Conservation (phyloP, 1,140 invertebrate species). For the Solenopsis invicta region DNA sequence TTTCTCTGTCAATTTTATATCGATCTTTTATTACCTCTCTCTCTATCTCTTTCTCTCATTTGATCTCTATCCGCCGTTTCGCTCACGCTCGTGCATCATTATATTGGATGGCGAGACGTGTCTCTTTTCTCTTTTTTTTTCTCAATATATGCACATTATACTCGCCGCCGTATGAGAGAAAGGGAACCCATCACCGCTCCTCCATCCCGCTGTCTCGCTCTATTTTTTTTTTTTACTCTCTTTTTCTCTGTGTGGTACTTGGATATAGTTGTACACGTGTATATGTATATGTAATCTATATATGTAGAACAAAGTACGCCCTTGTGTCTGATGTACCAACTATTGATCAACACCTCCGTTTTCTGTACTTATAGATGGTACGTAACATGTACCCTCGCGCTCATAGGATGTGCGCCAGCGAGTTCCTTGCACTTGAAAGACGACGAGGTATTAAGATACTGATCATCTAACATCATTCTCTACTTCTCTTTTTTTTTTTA, state of each 20-base stretch:
- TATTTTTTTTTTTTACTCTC: slow-evolving; percentile 5
- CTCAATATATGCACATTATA: not conserved
- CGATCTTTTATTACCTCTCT: not conserved
- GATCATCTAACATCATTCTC: slow-evolving; percentile 85
- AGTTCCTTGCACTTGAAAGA: slow-evolving; percentile 86
- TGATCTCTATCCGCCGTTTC: slow-evolving; percentile 10
- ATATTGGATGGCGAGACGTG: slow-evolving; percentile 25
- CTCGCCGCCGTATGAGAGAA: slow-evolving; percentile 63
- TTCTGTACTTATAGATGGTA: slow-evolving; percentile 87
- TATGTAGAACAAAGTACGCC: slow-evolving; percentile 78
- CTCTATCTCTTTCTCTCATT: slow-evolving; percentile 56
- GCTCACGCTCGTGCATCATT: slow-evolving; percentile 18
- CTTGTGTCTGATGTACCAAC: slow-evolving; percentile 76
- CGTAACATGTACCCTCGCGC: slow-evolving; percentile 85
- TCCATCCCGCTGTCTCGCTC: slow-evolving; percentile 47
- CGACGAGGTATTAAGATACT: slow-evolving; percentile 85
- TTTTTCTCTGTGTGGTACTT: slow-evolving; percentile 25
- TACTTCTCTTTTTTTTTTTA: slow-evolving; percentile 71
- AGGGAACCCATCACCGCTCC: slow-evolving; percentile 64
- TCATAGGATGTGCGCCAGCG: slow-evolving; percentile 86
- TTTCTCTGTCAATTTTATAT: slow-evolving; percentile 15
- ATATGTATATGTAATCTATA: slow-evolving; percentile 16
- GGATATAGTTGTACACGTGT: slow-evolving; percentile 32
- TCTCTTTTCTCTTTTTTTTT: slow-evolving; percentile 5
- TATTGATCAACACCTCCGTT: slow-evolving; percentile 87